Percentiles rank a stretch among this genome's conserved stretches.
These are phyloP conservation scores for Malurus splendens DNA, from an alignment of 2,797 vertebrate genomes.

Conservation along the genomic window DNA sequence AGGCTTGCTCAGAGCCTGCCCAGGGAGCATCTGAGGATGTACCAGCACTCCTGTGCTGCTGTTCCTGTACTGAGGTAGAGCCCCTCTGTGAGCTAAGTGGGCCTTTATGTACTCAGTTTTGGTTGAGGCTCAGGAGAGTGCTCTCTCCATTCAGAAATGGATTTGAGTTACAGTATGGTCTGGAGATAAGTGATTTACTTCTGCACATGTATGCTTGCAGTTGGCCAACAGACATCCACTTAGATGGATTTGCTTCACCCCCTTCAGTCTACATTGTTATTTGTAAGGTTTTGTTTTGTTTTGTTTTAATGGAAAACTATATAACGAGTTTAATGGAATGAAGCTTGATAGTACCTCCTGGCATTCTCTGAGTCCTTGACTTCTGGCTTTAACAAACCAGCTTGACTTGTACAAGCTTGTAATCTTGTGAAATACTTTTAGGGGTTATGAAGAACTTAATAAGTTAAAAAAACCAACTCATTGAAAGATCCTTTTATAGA, in stretches of 20 bases:
- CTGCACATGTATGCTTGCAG: fast-evolving
- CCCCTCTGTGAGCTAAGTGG: not conserved
- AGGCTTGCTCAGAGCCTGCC: not conserved
- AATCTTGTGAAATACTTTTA: not conserved
- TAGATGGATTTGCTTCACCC: not conserved
- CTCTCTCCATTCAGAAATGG: not conserved
- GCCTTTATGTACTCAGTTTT: fast-evolving
- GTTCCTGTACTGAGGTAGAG: not conserved
- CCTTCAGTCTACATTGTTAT: not conserved
- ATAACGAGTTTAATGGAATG: not conserved
- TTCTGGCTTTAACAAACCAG: not conserved
- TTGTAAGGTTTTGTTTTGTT: not conserved
- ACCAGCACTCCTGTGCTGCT: not conserved
- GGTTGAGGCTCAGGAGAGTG: not conserved
- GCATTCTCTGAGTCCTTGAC: not conserved
- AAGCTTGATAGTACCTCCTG: not conserved
- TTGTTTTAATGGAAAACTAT: not conserved
- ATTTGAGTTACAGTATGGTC: not conserved
- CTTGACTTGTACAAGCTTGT: not conserved
- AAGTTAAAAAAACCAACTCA: not conserved
- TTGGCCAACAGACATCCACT: not conserved
- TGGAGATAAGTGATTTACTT: not conserved
- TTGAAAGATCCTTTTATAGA: not conserved
- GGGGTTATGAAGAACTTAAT: not conserved
- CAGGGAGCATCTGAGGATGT: not conserved